These are phyloP conservation scores for Oligia latruncula DNA, from an alignment of 2,888 invertebrate species.

Conservation along the genomic window DNA sequence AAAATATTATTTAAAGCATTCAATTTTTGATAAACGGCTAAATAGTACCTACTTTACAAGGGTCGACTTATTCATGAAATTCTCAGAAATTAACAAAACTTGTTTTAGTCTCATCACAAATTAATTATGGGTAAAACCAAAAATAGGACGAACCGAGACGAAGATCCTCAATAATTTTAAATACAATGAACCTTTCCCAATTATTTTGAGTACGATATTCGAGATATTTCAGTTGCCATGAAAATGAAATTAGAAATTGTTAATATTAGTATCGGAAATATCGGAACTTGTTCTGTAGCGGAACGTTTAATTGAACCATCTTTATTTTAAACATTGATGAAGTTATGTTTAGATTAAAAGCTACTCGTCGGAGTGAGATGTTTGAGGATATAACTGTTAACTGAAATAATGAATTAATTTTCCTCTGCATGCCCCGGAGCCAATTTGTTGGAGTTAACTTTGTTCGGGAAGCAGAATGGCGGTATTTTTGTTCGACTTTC, in stretches of 20 bases:
- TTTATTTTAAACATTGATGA: conserved; percentile 63
- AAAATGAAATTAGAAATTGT: conserved; percentile 37
- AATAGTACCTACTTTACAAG: not conserved
- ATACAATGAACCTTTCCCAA: not conserved
- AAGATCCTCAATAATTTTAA: not conserved
- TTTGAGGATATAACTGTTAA: conserved; percentile 40
- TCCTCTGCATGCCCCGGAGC: conserved; percentile 28
- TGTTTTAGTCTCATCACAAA: conserved; percentile 3
- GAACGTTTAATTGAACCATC: conserved; percentile 33
- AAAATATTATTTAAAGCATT: not conserved
- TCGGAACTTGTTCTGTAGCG: conserved; percentile 19
- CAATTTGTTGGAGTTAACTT: conserved; percentile 33
- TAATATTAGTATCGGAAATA: conserved; percentile 26
- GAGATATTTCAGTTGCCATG: conserved; percentile 2
- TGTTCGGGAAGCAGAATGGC: conserved; percentile 1
- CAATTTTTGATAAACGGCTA: not conserved
- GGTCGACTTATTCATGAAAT: not conserved
- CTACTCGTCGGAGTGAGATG: conserved; percentile 27
- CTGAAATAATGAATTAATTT: conserved; percentile 55
- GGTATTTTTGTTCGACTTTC: conserved; percentile 12
- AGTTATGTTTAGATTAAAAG: conserved; percentile 60
- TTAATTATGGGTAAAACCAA: not conserved
- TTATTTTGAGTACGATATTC: conserved; percentile 12
- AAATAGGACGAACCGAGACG: not conserved
- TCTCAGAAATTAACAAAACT: not conserved